Evolutionary conservation across 2,113 vertebrate genomes (phyloP), one percentile per base, ranked within the genome.

Genomic region (Lagenorhynchus albirostris): DNA sequence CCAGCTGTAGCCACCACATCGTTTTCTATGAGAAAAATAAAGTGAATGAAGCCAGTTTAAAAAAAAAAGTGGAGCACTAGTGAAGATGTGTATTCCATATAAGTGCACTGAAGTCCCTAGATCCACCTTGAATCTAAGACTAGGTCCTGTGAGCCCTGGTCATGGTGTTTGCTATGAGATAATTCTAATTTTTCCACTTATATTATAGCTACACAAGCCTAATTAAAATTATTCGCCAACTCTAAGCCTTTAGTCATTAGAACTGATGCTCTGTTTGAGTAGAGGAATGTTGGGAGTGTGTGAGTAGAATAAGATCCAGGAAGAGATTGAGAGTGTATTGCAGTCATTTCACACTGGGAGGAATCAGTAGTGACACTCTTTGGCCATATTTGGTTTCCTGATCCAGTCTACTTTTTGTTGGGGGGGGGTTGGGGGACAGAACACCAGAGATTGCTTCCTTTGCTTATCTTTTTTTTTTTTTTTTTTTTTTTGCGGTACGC

Each of bases 391-490:
- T 44, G 47, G 47, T 33, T 55, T 38, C 44, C n/a, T 17, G 44
- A 93, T 33, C 47, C 1, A 80, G 2, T 53, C 58, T 62, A 0
- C 31, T 20, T 29, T 83, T 33, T 62, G 4, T 10, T 3, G 7
- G 9, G 25, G 5, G 31, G 20, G 21, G 50, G 50, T 77, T 50
- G 17, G 1, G 1, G 73, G 41, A 47, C 0, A 0, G 26, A 76
- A 38, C 62, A 31, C 41, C 25, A 38, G 80, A 84, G 21, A 65
- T 77, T 67, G 50, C 8, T 17, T 50, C 11, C 26, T 2, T 13
- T 70, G n/a, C n/a, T 79, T 87, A 70, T 70, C 25, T 94, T 94
- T 70, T 41, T 50, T 47, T 47, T 44, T 47, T 44, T 44, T 44
- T 47, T 47, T 47, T 47, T 47, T 50, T 50, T 50, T 50, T 50